Conservation (phyloP, 2,113 vertebrate species). For the Brachypodius melanocephalos region DNA sequence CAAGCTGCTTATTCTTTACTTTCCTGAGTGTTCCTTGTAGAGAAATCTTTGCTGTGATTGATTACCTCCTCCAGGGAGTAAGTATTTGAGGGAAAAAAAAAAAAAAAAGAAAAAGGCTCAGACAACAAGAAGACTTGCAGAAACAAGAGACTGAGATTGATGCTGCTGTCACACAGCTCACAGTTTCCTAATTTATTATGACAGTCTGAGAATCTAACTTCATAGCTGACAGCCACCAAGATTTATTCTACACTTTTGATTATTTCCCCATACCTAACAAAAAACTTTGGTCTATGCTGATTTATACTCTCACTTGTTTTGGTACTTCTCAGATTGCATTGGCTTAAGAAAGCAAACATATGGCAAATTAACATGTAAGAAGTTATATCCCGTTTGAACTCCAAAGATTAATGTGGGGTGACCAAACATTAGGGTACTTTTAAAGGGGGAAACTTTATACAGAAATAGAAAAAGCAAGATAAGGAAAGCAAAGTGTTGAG, state of each 20-base stretch:
- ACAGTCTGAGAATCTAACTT: constrained; percentile 52
- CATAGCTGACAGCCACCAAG: background rate
- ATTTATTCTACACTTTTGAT: constrained; percentile 40
- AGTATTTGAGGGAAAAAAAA: background rate
- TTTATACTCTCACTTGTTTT: constrained; percentile 20
- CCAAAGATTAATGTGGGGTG: background rate
- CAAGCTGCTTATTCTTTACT: background rate
- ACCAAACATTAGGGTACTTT: background rate
- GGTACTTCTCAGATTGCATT: background rate
- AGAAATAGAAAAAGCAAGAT: background rate
- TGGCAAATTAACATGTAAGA: constrained; percentile 12
- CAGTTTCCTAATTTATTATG: constrained; percentile 50
- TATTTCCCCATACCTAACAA: constrained; percentile 39
- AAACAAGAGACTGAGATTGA: constrained; percentile 56
- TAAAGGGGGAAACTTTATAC: background rate
- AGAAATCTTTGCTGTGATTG: constrained; percentile 14
- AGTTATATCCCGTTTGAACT: background rate
- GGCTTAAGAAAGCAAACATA: constrained; percentile 32
- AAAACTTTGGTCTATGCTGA: background rate
- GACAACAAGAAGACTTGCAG: constrained; percentile 40
- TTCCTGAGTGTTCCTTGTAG: background rate
- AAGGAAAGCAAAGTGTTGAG: background rate
- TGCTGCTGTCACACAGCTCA: constrained; percentile 32
- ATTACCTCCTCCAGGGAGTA: constrained; percentile 21
- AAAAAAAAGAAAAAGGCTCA: background rate